A percentile compares a stretch with the other conserved stretches of the same genome.
Conservation (phyloP, 1,140 invertebrate species). For the Portunus trituberculatus region DNA sequence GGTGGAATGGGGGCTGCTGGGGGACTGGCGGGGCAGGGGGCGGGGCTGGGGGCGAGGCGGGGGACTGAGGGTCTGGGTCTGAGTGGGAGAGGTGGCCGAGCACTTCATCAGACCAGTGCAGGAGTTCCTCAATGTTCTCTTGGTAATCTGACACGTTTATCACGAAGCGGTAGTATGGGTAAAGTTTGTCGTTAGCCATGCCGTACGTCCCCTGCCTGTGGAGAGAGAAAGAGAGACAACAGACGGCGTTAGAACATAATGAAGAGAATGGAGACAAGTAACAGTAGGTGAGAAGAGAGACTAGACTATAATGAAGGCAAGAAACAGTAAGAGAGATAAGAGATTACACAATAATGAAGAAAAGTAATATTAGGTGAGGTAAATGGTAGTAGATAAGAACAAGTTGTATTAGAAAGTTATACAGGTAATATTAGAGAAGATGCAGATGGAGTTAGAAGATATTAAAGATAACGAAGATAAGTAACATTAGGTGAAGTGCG, state of each 20-base stretch:
- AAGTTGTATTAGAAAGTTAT: too few species aligned
- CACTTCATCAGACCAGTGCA: slow-evolving; percentile 54
- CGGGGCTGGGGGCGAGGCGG: slow-evolving; percentile 8
- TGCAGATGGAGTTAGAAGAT: neutral
- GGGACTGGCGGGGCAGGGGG: neutral
- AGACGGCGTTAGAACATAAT: neutral
- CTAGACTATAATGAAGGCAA: neutral
- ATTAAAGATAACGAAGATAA: neutral
- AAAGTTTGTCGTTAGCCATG: slow-evolving; percentile 26
- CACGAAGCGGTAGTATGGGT: slow-evolving; percentile 63
- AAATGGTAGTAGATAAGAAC: too few species aligned
- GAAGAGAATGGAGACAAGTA: neutral
- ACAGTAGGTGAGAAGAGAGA: neutral
- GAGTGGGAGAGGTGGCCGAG: slow-evolving; percentile 39
- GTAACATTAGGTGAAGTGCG: too few species aligned
- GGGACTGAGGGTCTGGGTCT: neutral
- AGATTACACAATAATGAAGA: neutral
- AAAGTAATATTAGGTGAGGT: too few species aligned
- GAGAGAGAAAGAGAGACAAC: neutral
- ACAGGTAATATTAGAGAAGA: neutral
- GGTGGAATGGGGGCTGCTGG: neutral
- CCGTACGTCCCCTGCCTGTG: neutral
- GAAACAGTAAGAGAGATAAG: neutral
- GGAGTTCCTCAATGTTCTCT: slow-evolving; percentile 36
- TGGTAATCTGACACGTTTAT: slow-evolving; percentile 62